Conservation (phyloP, 1,140 invertebrate genomes). For the Diploscapter pachys region DNA sequence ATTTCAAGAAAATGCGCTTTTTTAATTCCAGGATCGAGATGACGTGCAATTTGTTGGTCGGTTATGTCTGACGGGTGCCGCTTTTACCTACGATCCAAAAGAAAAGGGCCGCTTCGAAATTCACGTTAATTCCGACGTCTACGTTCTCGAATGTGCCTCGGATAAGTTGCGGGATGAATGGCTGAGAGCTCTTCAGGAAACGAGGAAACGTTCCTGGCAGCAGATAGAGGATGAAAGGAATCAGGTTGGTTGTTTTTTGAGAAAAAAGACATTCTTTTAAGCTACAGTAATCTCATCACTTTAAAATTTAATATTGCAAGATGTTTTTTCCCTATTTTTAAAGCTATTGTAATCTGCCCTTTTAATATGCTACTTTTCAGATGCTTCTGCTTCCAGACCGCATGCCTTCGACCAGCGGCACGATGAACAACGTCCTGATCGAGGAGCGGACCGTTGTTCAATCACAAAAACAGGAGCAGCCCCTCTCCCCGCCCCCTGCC, state of each 20-base stretch:
- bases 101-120: constrained; percentile 42
- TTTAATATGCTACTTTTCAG: no score
- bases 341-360: no score
- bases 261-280: no score
- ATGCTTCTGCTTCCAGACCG: no score
- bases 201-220: constrained; percentile 13
- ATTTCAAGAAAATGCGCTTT: background rate
- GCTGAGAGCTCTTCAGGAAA: constrained; percentile 32
- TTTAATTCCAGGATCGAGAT: constrained; percentile 26
- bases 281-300: no score
- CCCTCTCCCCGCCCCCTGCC: no score
- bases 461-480: no score
- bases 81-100: constrained; percentile 39
- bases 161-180: constrained; percentile 32
- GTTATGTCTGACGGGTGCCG: constrained; percentile 31
- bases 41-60: constrained; percentile 36
- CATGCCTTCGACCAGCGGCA: no score
- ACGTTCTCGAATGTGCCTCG: constrained; percentile 14
- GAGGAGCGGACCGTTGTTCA: no score
- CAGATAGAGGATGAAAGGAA: constrained; percentile 1
- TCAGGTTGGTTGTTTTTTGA: background rate
- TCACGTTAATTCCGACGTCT: constrained; percentile 26
- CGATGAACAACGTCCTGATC: no score
- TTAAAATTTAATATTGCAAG: no score
- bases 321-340: no score